phyloP scores from a whole-genome alignment of 2,888 invertebrate genomes.

The Ochropleura leucogaster region DNA sequence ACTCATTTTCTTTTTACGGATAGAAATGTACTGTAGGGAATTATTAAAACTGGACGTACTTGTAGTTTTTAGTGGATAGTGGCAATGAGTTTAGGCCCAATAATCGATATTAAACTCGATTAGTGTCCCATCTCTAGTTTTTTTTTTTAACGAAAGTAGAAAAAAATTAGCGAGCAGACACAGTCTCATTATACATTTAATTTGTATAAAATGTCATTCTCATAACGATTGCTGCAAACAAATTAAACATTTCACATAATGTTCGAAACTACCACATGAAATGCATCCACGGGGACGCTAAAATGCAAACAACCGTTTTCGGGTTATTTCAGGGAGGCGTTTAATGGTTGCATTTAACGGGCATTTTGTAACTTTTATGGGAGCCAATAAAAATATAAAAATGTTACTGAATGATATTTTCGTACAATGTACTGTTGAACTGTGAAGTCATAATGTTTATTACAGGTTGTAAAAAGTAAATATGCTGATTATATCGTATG shows the following conservation, averaged over 20 bases:
- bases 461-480: conserved; percentile 54
- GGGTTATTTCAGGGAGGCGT: conserved; percentile 81
- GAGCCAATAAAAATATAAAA: conserved; percentile 80
- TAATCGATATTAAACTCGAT: neutral
- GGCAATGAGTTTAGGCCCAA: neutral
- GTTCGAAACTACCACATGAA: conserved; percentile 57
- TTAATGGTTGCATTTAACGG: conserved; percentile 83
- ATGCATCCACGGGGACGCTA: conserved; percentile 72
- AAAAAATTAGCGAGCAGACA: neutral
- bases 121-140: neutral
- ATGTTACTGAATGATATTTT: conserved; percentile 72
- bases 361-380: conserved; percentile 82
- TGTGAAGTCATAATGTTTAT: conserved; percentile 64
- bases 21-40: neutral
- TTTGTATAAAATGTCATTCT: neutral
- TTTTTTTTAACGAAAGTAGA: too few species aligned
- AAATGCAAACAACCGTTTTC: conserved; percentile 79
- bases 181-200: too few species aligned
- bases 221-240: conserved; percentile 9
- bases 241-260: conserved; percentile 25
- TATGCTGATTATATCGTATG: conserved; percentile 32
- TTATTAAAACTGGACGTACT: neutral
- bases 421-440: conserved; percentile 64
- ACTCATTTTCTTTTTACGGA: conserved; percentile 33
- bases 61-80: neutral